These are phyloP conservation scores for Eclectus roratus DNA, from an alignment of 2,113 vertebrate species.

Conservation along the genomic window DNA sequence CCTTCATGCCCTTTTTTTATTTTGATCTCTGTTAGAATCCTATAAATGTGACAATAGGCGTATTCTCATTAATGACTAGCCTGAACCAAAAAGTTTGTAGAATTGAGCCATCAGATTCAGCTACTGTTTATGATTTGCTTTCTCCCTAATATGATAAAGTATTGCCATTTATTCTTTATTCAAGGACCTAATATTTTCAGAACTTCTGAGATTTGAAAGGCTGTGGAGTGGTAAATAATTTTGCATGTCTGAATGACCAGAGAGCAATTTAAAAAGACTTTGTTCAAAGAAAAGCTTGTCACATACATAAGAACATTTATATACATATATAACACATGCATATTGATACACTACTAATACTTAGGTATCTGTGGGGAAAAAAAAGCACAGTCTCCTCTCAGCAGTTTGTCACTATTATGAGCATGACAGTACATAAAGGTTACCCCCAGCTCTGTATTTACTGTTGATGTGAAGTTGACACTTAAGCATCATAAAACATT, in stretches of 20 bases:
- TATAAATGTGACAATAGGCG: neutral
- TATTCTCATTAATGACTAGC: neutral
- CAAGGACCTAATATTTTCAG: neutral
- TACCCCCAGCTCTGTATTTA: neutral
- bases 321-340: neutral
- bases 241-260: neutral
- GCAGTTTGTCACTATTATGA: neutral
- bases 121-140: neutral
- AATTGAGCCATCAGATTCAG: neutral
- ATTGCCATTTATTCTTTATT: neutral
- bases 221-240: neutral
- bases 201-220: neutral
- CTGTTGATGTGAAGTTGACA: neutral
- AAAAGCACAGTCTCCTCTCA: neutral
- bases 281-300: neutral
- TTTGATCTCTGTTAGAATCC: constrained; percentile 7
- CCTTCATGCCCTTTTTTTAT: neutral
- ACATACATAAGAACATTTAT: neutral
- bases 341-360: neutral
- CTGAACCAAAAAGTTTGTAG: neutral
- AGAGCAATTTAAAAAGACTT: neutral
- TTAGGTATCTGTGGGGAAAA: neutral
- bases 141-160: neutral
- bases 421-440: neutral
- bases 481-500: neutral